Base-by-base conservation (phyloP, 2,113 vertebrate genomes). In the Rousettus leschenaultii region DNA sequence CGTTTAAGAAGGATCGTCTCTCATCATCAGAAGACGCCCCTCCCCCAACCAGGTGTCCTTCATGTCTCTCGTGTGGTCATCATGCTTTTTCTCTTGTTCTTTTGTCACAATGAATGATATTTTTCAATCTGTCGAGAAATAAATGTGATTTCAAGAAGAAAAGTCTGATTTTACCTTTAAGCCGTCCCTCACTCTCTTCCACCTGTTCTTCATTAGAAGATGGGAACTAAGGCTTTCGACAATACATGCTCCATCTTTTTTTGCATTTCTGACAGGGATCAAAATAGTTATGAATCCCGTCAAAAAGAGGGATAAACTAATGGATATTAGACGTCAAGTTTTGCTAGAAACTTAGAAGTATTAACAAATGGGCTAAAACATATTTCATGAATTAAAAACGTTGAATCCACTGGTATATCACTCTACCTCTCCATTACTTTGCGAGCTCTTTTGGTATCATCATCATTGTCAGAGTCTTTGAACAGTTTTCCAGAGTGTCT, bases 1-100 rank as follows among this genome's bases (percentile, higher is more conserved):
- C 88, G 95, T 97, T 98, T 98, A 86, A 97, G 97, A 98, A 97
- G 83, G 96, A 89, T 97, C 74, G 97, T 97, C 97, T 97, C 95
- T 97, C 89, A 74, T 91, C 91, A 91, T 82, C 77, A 96, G 68
- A 43, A 97, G 93, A 51, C 40, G n/a, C 89, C 70, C 61, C 65
- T 38, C 92, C 70, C 4, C 19, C 22, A 87, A 51, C 57, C 70
- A 26, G 33, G 0, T 30, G 26, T 83, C 43, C 71, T 91, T 79
- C 87, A 63, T 7, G 89, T 2, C 45, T 26, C 35, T 35, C 1
- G 1, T 15, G 88, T 89, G 93, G 30, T n/a, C 48, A 65, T 7
- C 61, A 38, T 55, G 53, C 30, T 10, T 71, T 88, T 87, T 66
- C 3, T 61, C 89, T 45, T 77, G 3, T 84, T 97, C 51, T 61